Base-by-base conservation (phyloP, 2,113 vertebrate genomes). In the Scolopax mira region DNA sequence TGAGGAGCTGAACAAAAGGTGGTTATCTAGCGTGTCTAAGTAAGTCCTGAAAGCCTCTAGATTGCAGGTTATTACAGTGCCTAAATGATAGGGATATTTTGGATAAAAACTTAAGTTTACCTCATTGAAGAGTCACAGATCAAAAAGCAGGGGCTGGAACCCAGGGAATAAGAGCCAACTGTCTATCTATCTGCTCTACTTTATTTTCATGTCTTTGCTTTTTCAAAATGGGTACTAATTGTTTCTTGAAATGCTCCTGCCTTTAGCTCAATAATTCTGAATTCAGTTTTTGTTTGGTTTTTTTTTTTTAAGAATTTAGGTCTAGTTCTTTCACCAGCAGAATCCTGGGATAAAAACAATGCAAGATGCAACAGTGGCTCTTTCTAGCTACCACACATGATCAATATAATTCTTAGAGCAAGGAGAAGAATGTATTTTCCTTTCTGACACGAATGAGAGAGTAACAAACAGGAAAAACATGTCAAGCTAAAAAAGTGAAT, bases 211-310 rank as follows among this genome's bases (percentile, higher is more conserved):
- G 84, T 84, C 55, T 87, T 77, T 31, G 18, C 16, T 85, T 97
- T 94, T 88, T 91, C 93, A 95, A 89, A 96, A 92, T 60, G 65
- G 44, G 9, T 92, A 88, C 6, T 90, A 94, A 95, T 77, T 90
- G 72, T 91, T 93, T 91, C 85, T 96, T 88, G 42, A 93, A 92
- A 94, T 69, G 49, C n/a, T 80, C 33, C 79, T 62, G n/a, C 95
- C 87, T 96, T 75, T 87, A 88, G 57, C 58, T 92, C 83, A 65
- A 15, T 35, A 85, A 44, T 62, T 85, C 69, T 69, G 84, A 79
- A 69, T 35, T 72, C 35, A 80, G 10, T 42, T 42, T 42, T 42
- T 13, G 41, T 41, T 41, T 11, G 21, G 19, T 46, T 48, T 48
- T 71, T 88, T 75, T 81, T 94, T 92, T 65, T 52, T 58, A 93